These are phyloP conservation scores for Trachelus stipa DNA, from an alignment of 2,888 invertebrate genomes.

Conservation along the genomic window DNA sequence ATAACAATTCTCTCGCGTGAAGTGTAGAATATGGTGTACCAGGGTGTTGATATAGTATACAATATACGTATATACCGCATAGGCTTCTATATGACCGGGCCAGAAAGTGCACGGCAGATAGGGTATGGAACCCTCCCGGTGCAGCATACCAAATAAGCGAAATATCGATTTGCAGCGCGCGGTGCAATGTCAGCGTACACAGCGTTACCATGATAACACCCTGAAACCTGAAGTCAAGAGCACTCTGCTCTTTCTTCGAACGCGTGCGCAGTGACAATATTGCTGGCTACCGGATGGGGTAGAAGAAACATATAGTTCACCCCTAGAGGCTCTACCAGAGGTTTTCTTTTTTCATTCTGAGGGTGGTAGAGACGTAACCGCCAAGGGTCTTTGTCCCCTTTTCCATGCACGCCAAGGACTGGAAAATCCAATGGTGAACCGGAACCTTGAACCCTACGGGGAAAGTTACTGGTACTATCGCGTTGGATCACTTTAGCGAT, in stretches of 20 bases:
- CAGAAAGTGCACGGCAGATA: slow-evolving; percentile 29
- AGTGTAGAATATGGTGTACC: background rate
- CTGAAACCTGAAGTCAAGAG: slow-evolving; percentile 25
- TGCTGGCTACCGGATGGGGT: background rate
- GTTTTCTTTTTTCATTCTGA: background rate
- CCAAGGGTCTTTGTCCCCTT: background rate
- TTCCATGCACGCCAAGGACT: background rate
- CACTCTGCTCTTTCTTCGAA: slow-evolving; percentile 1
- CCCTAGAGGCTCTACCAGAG: background rate
- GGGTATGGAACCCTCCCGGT: slow-evolving; percentile 41
- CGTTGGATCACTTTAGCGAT: background rate
- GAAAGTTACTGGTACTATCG: background rate
- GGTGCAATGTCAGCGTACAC: slow-evolving; percentile 54
- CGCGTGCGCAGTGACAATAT: background rate
- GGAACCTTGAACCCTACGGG: background rate
- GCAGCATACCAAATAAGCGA: slow-evolving; percentile 54
- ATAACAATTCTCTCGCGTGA: background rate
- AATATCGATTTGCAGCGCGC: slow-evolving; percentile 55
- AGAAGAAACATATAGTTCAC: background rate
- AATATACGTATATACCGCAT: background rate
- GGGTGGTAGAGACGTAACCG: background rate
- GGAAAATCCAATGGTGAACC: background rate
- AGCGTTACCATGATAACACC: slow-evolving; percentile 64
- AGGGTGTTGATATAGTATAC: background rate
- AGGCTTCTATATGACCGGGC: background rate